Conservation (phyloP, 2,797 vertebrate species). For the Crenichthys baileyi region DNA sequence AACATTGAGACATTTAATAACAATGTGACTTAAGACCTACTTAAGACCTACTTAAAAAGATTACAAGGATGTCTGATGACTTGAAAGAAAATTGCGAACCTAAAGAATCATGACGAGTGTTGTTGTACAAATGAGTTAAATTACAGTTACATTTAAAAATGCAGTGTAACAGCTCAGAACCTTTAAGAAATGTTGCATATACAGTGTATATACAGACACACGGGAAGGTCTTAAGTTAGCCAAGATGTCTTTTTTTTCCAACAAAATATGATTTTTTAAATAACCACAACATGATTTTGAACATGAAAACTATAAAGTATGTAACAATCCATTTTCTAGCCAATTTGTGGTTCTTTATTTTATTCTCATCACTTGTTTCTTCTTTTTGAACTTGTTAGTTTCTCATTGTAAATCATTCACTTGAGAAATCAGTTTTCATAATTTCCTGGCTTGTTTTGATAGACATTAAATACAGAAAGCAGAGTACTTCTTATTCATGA, state of each 20-base stretch:
- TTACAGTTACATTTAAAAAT: no score
- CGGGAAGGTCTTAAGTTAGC: background rate
- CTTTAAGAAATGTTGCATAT: no score
- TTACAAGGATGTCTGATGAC: no score
- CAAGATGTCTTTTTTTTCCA: background rate
- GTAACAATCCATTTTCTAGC: background rate
- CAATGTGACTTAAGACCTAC: background rate
- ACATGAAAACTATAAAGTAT: background rate
- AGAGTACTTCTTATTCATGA: background rate
- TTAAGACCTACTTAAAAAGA: background rate
- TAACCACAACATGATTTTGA: background rate
- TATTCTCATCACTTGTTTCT: background rate
- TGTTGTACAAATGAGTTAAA: no score
- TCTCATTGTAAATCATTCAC: background rate
- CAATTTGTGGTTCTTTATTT: background rate
- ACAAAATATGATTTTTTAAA: background rate
- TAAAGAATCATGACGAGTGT: no score
- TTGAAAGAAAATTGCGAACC: no score
- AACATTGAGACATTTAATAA: background rate
- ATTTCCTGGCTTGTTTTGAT: slow-evolving; percentile 1
- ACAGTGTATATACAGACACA: no score
- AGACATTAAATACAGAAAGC: background rate
- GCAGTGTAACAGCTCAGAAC: no score
- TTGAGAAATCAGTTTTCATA: background rate
- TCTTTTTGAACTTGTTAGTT: background rate